Conservation (phyloP, 2,113 vertebrate genomes). For the Acrocephalus arundinaceus region DNA sequence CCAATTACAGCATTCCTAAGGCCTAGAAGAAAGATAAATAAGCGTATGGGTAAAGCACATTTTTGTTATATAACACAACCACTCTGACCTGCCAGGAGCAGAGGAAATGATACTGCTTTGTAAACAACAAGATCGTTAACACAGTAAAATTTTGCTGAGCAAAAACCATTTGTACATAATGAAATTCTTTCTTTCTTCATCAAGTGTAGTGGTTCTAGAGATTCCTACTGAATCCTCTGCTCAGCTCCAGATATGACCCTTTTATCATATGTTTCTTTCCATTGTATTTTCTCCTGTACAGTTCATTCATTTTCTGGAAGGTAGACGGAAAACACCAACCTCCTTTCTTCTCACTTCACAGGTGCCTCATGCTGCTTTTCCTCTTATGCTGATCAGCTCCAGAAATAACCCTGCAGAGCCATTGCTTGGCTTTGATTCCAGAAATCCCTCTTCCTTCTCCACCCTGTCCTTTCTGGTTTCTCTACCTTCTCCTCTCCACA, state of each 20-base stretch:
- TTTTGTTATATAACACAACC: not conserved
- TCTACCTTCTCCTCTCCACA: not conserved
- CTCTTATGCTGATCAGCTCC: not conserved
- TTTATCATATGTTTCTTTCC: not conserved
- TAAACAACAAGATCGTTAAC: not conserved
- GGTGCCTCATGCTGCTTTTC: not conserved
- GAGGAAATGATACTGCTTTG: not conserved
- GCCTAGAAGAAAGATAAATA: not conserved
- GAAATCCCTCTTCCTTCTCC: not conserved
- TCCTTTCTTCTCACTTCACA: not conserved
- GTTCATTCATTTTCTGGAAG: not conserved
- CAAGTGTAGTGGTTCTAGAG: not conserved
- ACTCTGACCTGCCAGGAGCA: not conserved
- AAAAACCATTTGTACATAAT: not conserved
- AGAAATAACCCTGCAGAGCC: not conserved
- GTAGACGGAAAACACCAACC: not conserved
- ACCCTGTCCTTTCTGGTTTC: slow-evolving; percentile 1
- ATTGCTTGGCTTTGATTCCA: not conserved
- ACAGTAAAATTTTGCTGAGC: not conserved
- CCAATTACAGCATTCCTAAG: not conserved
- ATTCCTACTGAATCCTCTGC: not conserved
- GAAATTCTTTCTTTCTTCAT: not conserved
- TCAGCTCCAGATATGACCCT: not conserved
- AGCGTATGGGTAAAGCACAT: not conserved
- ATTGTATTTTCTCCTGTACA: not conserved